phyloP scores from a whole-genome alignment of 2,888 invertebrate species.

The Lycaena phlaeas region DNA sequence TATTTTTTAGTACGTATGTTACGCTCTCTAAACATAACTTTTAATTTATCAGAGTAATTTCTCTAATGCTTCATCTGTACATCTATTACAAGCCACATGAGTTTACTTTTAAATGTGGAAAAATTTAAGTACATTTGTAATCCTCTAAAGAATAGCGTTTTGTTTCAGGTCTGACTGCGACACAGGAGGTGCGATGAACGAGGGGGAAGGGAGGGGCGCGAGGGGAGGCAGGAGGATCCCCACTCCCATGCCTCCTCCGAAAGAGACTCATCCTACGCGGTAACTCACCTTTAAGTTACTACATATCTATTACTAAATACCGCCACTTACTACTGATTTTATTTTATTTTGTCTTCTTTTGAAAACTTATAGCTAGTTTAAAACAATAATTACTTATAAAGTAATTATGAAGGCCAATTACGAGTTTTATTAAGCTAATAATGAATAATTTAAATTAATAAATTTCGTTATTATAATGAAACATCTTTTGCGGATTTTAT shows the following conservation, averaged over 20 bases:
- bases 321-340: too few relatives aligned
- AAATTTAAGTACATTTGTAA: background rate
- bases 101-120: background rate
- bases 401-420: too few relatives aligned
- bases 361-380: too few relatives aligned
- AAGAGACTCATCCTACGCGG: constrained; percentile 32
- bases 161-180: constrained; percentile 26
- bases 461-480: too few relatives aligned
- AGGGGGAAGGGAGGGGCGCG: constrained; percentile 33
- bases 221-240: constrained; percentile 56
- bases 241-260: constrained; percentile 63
- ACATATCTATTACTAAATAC: too few relatives aligned
- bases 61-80: background rate
- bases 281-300: constrained; percentile 16
- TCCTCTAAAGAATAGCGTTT: constrained; percentile 16
- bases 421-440: too few relatives aligned
- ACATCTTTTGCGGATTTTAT: too few relatives aligned
- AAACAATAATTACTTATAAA: too few relatives aligned
- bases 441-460: too few relatives aligned
- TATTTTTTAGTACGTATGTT: too few relatives aligned
- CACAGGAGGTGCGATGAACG: constrained; percentile 42
- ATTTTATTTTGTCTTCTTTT: too few relatives aligned
- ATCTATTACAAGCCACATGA: background rate
- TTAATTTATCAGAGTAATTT: background rate
- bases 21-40: background rate